Evolutionary conservation across 2,113 vertebrate genomes (phyloP).

Genomic region (Emydocephalus ijimae): DNA sequence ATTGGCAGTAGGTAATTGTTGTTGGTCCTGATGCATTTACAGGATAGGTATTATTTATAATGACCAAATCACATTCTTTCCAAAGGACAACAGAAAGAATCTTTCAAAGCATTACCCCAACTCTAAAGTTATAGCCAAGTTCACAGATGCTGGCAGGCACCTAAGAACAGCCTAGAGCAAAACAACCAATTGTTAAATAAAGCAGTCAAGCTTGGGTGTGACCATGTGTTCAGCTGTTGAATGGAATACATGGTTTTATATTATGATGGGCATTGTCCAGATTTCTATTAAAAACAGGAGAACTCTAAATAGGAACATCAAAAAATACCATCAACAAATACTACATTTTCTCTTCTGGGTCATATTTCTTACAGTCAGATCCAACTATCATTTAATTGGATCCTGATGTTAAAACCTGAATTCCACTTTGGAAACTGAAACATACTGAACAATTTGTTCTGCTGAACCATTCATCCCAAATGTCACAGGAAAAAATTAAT

Average conservation of each 20-base stretch:
- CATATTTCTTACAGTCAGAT: constrained; percentile 82
- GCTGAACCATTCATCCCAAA: constrained; percentile 71
- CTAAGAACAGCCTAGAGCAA: constrained; percentile 56
- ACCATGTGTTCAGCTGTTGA: constrained; percentile 55
- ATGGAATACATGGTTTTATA: constrained; percentile 63
- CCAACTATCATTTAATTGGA: constrained; percentile 83
- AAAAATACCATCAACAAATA: constrained; percentile 53
- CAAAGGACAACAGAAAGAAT: constrained; percentile 44
- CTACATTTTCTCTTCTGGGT: constrained; percentile 73
- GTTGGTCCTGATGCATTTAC: constrained; percentile 49
- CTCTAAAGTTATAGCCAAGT: constrained; percentile 45
- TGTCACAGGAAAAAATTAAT: constrained; percentile 62
- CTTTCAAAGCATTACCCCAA: constrained; percentile 34
- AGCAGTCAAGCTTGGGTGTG: constrained; percentile 57
- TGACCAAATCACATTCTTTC: constrained; percentile 60
- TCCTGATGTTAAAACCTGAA: constrained; percentile 78
- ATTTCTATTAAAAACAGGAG: constrained; percentile 81
- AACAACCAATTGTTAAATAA: constrained; percentile 57
- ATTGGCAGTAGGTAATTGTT: constrained; percentile 52
- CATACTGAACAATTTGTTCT: constrained; percentile 77
- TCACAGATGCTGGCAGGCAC: constrained; percentile 65
- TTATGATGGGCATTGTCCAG: constrained; percentile 71
- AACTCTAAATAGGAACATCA: constrained; percentile 57
- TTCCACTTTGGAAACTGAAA: constrained; percentile 74
- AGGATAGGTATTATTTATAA: constrained; percentile 55